These are phyloP conservation scores for Lophura nycthemera DNA, from an alignment of 2,113 vertebrate species.

Conservation along the genomic window DNA sequence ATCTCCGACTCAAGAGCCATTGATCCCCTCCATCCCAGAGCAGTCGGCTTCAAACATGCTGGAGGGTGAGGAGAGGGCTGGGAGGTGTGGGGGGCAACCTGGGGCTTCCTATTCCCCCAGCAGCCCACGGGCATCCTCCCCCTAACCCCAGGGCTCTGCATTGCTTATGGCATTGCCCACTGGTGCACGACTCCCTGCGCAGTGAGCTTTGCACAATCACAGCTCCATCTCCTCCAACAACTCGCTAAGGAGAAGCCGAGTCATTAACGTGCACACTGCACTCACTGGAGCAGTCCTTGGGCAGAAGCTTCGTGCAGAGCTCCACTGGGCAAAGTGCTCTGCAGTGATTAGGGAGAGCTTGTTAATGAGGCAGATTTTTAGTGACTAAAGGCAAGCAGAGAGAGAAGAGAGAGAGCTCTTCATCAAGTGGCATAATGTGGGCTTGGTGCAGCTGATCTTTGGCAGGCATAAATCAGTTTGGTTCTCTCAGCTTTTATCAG, in stretches of 20 bases:
- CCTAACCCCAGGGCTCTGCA: accelerated
- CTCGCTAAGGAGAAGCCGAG: constrained; percentile 22
- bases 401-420: neutral
- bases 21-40: neutral
- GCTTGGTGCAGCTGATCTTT: neutral
- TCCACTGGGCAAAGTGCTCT: constrained; percentile 39
- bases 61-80: accelerated
- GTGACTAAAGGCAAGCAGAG: constrained; percentile 6
- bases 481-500: neutral
- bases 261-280: neutral
- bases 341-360: constrained; percentile 39
- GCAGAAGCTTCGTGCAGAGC: constrained; percentile 35
- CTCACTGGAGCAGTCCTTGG: constrained; percentile 19
- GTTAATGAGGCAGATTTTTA: constrained; percentile 61
- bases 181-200: too few species aligned
- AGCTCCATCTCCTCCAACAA: constrained; percentile 26
- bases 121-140: neutral
- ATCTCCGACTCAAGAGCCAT: constrained; percentile 21
- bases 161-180: accelerated
- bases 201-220: neutral
- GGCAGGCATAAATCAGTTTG: neutral
- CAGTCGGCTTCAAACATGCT: neutral
- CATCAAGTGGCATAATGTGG: neutral
- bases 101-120: neutral
- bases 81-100: accelerated